Percentiles rank a stretch among this genome's conserved stretches.
Evolutionary conservation across 2,113 vertebrate species (phyloP).

Genomic region (Ceyx cyanopectus): DNA sequence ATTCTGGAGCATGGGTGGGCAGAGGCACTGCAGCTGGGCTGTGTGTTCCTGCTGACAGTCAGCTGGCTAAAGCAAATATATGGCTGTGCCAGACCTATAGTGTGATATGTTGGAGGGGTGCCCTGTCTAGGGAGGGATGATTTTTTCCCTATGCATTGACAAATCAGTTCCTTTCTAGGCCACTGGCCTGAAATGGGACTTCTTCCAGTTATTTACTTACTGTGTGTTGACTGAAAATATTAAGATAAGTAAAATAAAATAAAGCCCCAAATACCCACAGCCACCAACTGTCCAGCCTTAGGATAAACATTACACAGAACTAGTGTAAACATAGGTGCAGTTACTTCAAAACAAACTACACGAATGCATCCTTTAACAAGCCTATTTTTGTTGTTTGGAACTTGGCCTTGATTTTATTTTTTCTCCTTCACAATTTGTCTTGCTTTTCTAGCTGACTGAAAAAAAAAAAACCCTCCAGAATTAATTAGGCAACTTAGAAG

Average conservation of each 20-base stretch:
- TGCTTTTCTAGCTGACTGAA: neutral
- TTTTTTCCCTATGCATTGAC: neutral
- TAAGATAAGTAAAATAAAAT: constrained; percentile 3
- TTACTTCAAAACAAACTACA: constrained; percentile 11
- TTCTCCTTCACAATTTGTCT: neutral
- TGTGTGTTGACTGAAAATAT: neutral
- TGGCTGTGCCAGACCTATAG: neutral
- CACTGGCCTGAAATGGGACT: neutral
- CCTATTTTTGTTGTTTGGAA: neutral
- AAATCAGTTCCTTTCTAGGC: neutral
- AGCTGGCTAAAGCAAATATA: neutral
- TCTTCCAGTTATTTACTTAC: neutral
- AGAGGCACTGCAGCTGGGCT: neutral
- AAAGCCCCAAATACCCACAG: neutral
- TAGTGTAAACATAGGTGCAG: neutral
- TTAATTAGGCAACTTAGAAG: constrained; percentile 1
- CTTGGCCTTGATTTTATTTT: constrained; percentile 1
- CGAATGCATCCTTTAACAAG: neutral
- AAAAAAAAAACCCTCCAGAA: neutral
- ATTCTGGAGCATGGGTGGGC: neutral
- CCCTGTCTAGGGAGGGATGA: neutral
- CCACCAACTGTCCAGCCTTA: neutral
- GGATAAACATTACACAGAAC: neutral
- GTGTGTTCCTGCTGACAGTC: neutral
- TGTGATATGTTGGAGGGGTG: accelerated